Base-by-base conservation (phyloP, 2,797 vertebrate genomes). In the Pseudocheirus occidentalis region DNA sequence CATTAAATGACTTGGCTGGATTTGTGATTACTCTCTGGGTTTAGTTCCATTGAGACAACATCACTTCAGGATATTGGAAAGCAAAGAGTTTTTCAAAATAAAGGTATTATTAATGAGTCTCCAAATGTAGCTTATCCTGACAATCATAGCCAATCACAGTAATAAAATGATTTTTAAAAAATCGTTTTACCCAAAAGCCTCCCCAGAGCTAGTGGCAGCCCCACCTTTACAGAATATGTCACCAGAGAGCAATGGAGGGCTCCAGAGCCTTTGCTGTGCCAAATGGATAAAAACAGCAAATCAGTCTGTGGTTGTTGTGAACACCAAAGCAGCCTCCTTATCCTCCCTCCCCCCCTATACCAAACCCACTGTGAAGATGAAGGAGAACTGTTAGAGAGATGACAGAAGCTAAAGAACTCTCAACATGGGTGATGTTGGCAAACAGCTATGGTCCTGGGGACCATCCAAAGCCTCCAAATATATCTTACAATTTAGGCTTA, bases 291-390 rank as follows among this genome's bases (percentile, higher is more conserved):
- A 57, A 3, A 28, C 95, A 94, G 87, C 10, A 81, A 92, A 57
- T 66, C 92, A 95, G 50, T 1, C 54, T 93, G 55, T 90, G 52
- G 95, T 54, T 52, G 55, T 66, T 95, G 95, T 95, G 3, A 93
- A 34, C 93, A 96, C 40, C 62, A 97, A 95, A 52, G 3, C 5
- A 89, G 55, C 89, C 91, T 91, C 52, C 96, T 95, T 46, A 90
- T 96, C 90, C 0, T 11, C 40, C 73, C 21, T 87, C 11, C 0
- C 2, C 2, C 92, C 46, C 52, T 91, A 62, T 89, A 94, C 0
- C 0, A 29, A 94, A 93, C 54, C 96, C 97, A 97, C 5, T 93
- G 12, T 58, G 95, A 90, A 97, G 90, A 97, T 95, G 93, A 92
- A 95, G 87, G 93, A 40, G 0, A 95, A n/a, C 12, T 90, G 14